Base-by-base conservation (phyloP, 2,797 vertebrate genomes). In the Catharus ustulatus region DNA sequence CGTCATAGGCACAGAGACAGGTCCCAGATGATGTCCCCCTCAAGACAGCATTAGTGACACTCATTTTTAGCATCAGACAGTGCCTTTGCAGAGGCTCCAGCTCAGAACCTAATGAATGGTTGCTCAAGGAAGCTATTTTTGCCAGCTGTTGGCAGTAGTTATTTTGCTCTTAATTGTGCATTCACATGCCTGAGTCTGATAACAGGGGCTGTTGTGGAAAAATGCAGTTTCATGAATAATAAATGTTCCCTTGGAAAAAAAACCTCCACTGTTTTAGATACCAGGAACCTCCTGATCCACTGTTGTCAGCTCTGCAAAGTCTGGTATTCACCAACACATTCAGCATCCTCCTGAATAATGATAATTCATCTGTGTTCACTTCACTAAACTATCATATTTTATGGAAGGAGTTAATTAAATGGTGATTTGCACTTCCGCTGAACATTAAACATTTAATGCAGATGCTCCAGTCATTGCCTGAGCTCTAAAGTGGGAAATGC, bases 351-450 rank as follows among this genome's bases (percentile, higher is more conserved):
- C 91, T 75, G 73, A 92, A 93, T 93, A 95, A 96, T 89, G 91
- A 84, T 91, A 95, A 94, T 85, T 96, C 94, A 91, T 96, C 93
- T 94, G 91, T 90, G 93, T 75, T 96, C 95, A 95, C 95, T 91
- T 94, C 88, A 93, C 95, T 91, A 96, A 96, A 89, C 86, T 62
- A 95, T 96, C 95, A 89, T 94, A 97, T 96, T 96, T 96, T 96
- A 96, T 96, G 88, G 93, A 94, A 96, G 86, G 89, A 97, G 96
- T 96, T 96, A 97, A 97, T 97, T 96, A 96, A 97, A 96, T 90
- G 86, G 91, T 96, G 94, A 96, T 96, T 96, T 96, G 94, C 96
- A 95, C 93, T 96, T 97, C 95, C 48, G 76, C 69, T 94, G 94
- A 94, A 90, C 96, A 95, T 96, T 96, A 96, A 96, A 96, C 93